Evolutionary conservation across 2,113 vertebrate genomes (phyloP), one percentile per base, ranked within the genome.

Genomic region (Clarias macrocephalus): DNA sequence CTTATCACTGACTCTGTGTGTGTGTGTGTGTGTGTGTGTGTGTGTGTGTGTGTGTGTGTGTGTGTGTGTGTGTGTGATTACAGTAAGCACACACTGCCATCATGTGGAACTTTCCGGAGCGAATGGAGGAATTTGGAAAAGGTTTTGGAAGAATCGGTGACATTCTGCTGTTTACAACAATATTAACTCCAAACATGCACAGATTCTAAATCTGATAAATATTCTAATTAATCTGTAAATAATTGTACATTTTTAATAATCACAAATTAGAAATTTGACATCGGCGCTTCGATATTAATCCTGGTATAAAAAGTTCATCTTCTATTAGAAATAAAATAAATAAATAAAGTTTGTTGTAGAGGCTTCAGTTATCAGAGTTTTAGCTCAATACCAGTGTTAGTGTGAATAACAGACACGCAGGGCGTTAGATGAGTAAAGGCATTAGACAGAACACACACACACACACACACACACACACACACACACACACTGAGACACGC

Each of bases 21-120:
- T 25, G 73, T 75, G 72, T 8, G 37, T 37, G 28, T 72, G 70
- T 72, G 28, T 72, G 15, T 72, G 28, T 37, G 70, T 42, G n/a
- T 30, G 66, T 68, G 66, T 79, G 76, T n/a, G 52, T n/a, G 73
- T 76, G 42, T 76, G 73, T 76, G 73, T 48, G 73, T 48, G 42
- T 23, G 42, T 25, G 72, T 42, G 37, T 75, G 33, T 76, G 19
- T 48, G 42, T 79, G 76, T n/a, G 52, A 28, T 79, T 28, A 79
- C 7, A 56, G 76, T 52, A 18, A 28, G 13, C n/a, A 30, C n/a
- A 30, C 52, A 80, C 77, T 80, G 56, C 56, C 77, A 80, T 33
- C 77, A 21, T 80, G 77, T 80, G 77, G 76, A 18, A 13, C 23
- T 76, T 52, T n/a, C 37, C 23, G 18, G 42, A 76, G 48, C 21